These are phyloP conservation scores for Ennomos erosarius DNA, from an alignment of 2,888 invertebrate genomes.

Conservation along the genomic window DNA sequence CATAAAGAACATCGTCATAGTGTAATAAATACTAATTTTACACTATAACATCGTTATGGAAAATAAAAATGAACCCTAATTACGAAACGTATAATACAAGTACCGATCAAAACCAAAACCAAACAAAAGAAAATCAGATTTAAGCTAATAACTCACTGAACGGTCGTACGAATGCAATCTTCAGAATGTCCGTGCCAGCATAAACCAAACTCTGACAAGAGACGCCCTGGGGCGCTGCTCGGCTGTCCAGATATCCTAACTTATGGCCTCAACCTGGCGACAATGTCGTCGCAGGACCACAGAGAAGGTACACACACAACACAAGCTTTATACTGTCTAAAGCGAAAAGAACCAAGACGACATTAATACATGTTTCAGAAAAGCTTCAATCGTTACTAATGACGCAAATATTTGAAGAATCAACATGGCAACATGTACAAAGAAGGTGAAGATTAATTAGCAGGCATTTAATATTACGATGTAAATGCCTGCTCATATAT, in stretches of 20 bases:
- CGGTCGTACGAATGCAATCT: conserved; percentile 62
- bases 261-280: conserved; percentile 41
- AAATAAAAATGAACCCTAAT: conserved; percentile 20
- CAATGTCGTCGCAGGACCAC: conserved; percentile 39
- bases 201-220: conserved; percentile 64
- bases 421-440: conserved; percentile 25
- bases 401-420: conserved; percentile 26
- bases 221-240: conserved; percentile 69
- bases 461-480: conserved; percentile 40
- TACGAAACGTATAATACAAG: conserved; percentile 39
- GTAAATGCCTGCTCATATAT: conserved; percentile 28
- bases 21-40: too few relatives aligned
- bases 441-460: conserved; percentile 34
- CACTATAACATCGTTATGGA: conserved; percentile 9
- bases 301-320: conserved; percentile 18
- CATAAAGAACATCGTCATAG: conserved; percentile 3
- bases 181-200: conserved; percentile 59
- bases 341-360: too few relatives aligned
- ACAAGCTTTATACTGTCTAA: conserved; percentile 10
- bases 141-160: conserved; percentile 63
- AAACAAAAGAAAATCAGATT: conserved; percentile 55
- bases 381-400: conserved; percentile 12
- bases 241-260: conserved; percentile 55
- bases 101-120: conserved; percentile 43
- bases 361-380: conserved; percentile 6